Percentiles rank a stretch among this genome's conserved stretches.
phyloP scores from a whole-genome alignment of 1,140 invertebrate genomes.

The Caenorhabditis brenneri region DNA sequence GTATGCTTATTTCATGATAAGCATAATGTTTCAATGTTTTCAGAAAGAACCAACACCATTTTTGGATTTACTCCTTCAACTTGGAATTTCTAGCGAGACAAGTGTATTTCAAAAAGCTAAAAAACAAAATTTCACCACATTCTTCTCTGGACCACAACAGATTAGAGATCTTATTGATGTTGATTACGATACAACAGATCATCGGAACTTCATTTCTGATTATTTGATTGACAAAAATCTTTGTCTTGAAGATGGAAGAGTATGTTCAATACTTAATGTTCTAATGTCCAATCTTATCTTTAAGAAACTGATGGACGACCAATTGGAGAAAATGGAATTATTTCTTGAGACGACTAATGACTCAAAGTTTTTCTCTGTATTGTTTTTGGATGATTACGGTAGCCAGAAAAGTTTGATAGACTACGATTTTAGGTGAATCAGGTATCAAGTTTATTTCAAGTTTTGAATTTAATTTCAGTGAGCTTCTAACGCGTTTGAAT shows the following conservation, averaged over 20 bases:
- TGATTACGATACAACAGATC: not conserved
- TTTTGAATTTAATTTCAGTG: not conserved
- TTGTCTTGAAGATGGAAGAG: not conserved
- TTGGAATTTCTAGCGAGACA: not conserved
- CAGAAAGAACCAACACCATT: not conserved
- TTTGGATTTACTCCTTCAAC: not conserved
- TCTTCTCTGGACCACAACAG: conserved; percentile 7
- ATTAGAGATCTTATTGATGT: not conserved
- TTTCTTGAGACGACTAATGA: not conserved
- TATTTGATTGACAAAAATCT: not conserved
- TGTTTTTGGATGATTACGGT: conserved; percentile 1
- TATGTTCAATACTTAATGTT: not conserved
- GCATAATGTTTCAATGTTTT: not conserved
- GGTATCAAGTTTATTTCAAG: not conserved
- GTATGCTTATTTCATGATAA: not conserved
- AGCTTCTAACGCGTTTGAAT: not conserved
- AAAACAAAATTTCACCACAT: not conserved
- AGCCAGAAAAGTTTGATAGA: conserved; percentile 6
- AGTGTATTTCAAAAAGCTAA: conserved; percentile 3
- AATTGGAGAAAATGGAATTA: not conserved
- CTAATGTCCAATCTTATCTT: not conserved
- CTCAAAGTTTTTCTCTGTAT: not conserved
- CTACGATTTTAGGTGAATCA: not conserved
- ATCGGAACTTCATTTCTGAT: not conserved
- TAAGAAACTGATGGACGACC: not conserved